Evolutionary conservation across 2,888 invertebrate species (phyloP).

Genomic region (Neoitamus cyanurus): DNA sequence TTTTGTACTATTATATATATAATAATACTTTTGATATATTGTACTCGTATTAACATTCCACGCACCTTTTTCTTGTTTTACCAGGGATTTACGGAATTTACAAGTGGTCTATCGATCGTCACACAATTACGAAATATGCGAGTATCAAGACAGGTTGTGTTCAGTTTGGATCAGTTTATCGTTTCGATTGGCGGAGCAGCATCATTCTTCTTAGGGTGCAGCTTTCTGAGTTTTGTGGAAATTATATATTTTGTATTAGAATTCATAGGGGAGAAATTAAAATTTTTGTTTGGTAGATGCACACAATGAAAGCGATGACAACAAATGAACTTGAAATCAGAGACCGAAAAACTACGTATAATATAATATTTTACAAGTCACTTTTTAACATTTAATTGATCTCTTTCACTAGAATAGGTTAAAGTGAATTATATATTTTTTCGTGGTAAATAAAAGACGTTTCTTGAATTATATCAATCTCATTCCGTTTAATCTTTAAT

Average conservation of each 20-base stretch:
- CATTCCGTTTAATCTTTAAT: no score
- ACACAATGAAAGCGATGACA: no score
- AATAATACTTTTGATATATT: no score
- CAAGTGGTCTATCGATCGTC: neutral
- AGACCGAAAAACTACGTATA: no score
- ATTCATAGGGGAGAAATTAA: neutral
- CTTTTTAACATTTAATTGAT: no score
- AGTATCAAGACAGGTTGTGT: slow-evolving; percentile 59
- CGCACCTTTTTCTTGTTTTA: neutral
- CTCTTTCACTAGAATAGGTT: no score
- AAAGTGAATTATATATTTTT: no score
- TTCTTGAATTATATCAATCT: no score
- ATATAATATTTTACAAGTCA: no score
- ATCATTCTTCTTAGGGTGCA: slow-evolving; percentile 64
- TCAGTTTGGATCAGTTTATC: slow-evolving; percentile 62
- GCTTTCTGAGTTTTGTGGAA: slow-evolving; percentile 60
- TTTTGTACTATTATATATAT: neutral
- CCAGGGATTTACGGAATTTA: neutral
- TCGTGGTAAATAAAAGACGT: no score
- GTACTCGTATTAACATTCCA: no score
- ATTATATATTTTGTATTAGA: neutral
- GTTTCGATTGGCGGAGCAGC: slow-evolving; percentile 64
- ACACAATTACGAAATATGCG: slow-evolving; percentile 18
- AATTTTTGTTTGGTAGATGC: neutral
- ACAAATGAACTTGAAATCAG: no score